Conservation (phyloP, 2,888 invertebrate species). For the Eristalis pertinax region DNA sequence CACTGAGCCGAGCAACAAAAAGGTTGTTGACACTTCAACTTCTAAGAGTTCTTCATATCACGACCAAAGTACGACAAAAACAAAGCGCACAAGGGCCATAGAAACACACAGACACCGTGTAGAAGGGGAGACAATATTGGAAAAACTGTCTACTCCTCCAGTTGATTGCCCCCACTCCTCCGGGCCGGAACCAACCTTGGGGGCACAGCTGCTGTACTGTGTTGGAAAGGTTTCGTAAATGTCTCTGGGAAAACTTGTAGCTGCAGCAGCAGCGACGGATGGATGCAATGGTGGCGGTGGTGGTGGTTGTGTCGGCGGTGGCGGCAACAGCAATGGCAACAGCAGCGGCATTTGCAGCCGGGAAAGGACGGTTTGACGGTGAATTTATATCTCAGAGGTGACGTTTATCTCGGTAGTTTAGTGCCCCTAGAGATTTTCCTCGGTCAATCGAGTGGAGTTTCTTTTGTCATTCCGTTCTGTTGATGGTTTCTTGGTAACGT, state of each 20-base stretch:
- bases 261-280: background rate
- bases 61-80: constrained; percentile 26
- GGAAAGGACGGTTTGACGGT: constrained; percentile 52
- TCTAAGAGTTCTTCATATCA: constrained; percentile 47
- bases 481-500: constrained; percentile 10
- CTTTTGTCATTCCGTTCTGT: constrained; percentile 22
- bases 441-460: constrained; percentile 21
- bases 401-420: constrained; percentile 49
- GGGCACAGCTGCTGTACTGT: background rate
- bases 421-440: constrained; percentile 47
- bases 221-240: constrained; percentile 41
- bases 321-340: background rate
- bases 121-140: constrained; percentile 60
- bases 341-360: constrained; percentile 33
- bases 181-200: background rate
- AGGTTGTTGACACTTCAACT: constrained; percentile 71
- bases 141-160: too few species aligned
- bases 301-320: background rate
- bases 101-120: constrained; percentile 9
- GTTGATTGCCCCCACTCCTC: background rate
- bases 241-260: constrained; percentile 18
- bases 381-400: constrained; percentile 52
- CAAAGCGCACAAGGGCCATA: constrained; percentile 12
- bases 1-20: constrained; percentile 34
- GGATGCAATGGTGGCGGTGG: background rate